Conservation (phyloP, 2,113 vertebrate species). For the Siniperca chuatsi region DNA sequence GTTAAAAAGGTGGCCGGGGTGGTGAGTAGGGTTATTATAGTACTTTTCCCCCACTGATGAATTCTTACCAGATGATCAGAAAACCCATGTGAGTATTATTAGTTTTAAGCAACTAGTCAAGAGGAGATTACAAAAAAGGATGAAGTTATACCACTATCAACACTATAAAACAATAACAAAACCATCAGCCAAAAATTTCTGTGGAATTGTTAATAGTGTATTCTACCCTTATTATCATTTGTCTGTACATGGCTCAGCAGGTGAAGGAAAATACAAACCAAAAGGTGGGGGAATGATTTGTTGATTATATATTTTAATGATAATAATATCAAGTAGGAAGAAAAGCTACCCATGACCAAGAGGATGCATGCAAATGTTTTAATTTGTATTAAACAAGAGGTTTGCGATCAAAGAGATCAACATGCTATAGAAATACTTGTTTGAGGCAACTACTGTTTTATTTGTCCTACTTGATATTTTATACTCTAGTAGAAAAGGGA, state of each 20-base stretch:
- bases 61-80: constrained; percentile 32
- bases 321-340: constrained; percentile 72
- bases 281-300: constrained; percentile 17
- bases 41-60: background rate
- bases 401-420: constrained; percentile 32
- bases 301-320: constrained; percentile 9
- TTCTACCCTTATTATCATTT: constrained; percentile 5
- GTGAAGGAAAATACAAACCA: constrained; percentile 37
- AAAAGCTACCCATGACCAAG: constrained; percentile 44
- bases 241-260: constrained; percentile 26
- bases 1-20: constrained; percentile 1
- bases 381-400: constrained; percentile 9
- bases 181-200: constrained; percentile 6
- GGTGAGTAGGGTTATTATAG: constrained; percentile 50
- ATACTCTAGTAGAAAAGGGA: constrained; percentile 51
- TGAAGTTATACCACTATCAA: background rate
- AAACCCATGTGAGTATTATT: constrained; percentile 58
- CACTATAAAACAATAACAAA: constrained; percentile 7
- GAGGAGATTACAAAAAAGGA: constrained; percentile 3
- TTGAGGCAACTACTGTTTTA: constrained; percentile 26
- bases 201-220: constrained; percentile 53
- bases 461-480: constrained; percentile 71
- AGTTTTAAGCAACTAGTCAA: constrained; percentile 33
- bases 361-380: constrained; percentile 62
- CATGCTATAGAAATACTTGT: constrained; percentile 43